Conservation (phyloP, 2,888 invertebrate species). For the Luperina testacea region DNA sequence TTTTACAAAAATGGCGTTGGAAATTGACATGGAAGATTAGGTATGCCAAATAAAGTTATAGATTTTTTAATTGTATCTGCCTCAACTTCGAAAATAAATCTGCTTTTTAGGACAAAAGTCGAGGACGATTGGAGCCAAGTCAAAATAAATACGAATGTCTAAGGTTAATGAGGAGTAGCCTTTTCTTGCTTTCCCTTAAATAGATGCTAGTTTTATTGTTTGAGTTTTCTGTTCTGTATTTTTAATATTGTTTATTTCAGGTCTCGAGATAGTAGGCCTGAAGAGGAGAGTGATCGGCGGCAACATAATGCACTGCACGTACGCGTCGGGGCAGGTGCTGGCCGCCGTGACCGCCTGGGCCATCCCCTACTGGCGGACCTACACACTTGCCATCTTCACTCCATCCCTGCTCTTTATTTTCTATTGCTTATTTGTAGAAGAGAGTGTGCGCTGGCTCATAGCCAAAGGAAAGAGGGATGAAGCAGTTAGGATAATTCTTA, state of each 20-base stretch:
- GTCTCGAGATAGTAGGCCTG: constrained; percentile 92
- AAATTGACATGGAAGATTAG: background rate
- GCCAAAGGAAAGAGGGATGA: constrained; percentile 89
- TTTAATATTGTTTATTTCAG: constrained; percentile 78
- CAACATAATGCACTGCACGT: constrained; percentile 91
- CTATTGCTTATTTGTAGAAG: constrained; percentile 91
- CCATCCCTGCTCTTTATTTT: constrained; percentile 91
- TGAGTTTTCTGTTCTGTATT: background rate
- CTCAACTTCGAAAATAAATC: background rate
- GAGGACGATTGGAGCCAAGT: background rate
- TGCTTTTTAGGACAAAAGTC: background rate
- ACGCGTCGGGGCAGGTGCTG: constrained; percentile 91
- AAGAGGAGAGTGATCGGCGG: constrained; percentile 92
- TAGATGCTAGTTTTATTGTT: background rate
- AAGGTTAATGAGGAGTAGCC: background rate
- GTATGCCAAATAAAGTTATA: background rate
- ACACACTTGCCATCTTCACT: constrained; percentile 90
- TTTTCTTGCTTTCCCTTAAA: constrained; percentile 7
- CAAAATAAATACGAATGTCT: background rate
- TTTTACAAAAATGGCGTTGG: background rate
- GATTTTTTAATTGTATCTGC: background rate
- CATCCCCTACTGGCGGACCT: constrained; percentile 91
- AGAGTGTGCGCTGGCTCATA: constrained; percentile 93
- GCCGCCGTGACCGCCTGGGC: constrained; percentile 91
- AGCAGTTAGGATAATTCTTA: constrained; percentile 85